Evolutionary conservation across 2,797 vertebrate species (phyloP), one percentile per base, ranked within the genome.

Genomic region (Anguilla megastoma): DNA sequence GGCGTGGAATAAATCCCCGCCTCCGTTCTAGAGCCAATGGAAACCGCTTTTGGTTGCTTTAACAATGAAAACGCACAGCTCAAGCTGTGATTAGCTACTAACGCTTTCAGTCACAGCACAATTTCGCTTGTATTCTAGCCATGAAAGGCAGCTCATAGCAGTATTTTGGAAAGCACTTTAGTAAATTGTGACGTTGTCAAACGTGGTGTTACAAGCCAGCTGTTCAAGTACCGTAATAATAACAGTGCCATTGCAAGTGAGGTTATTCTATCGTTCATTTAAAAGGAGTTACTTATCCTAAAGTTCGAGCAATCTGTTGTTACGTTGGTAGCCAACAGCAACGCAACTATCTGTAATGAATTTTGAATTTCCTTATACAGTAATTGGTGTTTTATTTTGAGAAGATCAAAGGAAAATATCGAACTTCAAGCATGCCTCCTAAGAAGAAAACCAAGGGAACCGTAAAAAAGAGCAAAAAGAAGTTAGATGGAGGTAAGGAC

Each of bases 391-490:
- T 71, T 27, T 12, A 27, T 30, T 71, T 71, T 27, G 71, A 76
- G 12, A 76, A 36, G 33, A 36, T 33, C 71, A 2, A 41, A 16
- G 71, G 71, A 41, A 76, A 36, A 76, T 30, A 27, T 36, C 71
- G 0, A 76, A 76, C 30, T 12, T 3, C 16, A 90, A 91, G 80
- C 60, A 97, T 96, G 96, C 92, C 96, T 58, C 95, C 93, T 18
- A 96, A 96, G 89, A 95, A 90, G 86, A 95, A 92, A 91, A 88
- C 66, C 12, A 95, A 93, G 85, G 89, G 89, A 71, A 95, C 92
- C 89, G 91, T 87, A 24, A 90, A 95, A 93, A 95, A 92, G 3
- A 89, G 91, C 90, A 93, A 93, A 84, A 93, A 94, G 89, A 94
- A 90, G 50, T 36, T 91, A 0, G 89, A 86, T 76, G 90, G 92